These are phyloP conservation scores for Pogonognathellus flavescens DNA, from an alignment of 1,140 invertebrate genomes.

Conservation along the genomic window DNA sequence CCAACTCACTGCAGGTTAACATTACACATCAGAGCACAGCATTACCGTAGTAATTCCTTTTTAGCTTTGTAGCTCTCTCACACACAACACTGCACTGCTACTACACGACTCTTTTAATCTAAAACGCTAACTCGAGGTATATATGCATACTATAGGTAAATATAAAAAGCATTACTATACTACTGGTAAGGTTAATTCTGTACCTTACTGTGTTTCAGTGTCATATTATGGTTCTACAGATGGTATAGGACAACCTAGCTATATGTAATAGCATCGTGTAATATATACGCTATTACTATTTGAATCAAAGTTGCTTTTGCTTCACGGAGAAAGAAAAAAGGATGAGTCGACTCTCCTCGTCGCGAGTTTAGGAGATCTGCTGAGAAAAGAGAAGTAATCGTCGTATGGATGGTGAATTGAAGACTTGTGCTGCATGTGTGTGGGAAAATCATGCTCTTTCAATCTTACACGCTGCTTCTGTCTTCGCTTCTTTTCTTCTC, in stretches of 20 bases:
- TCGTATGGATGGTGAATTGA: not conserved
- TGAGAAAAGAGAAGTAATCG: conserved; percentile 6
- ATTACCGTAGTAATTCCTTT: too few species aligned
- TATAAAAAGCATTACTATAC: too few species aligned
- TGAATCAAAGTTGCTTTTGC: not conserved
- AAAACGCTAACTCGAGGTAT: too few species aligned
- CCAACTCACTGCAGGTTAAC: not conserved
- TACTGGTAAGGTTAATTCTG: not conserved
- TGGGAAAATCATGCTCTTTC: conserved; percentile 64
- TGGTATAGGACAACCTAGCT: too few species aligned
- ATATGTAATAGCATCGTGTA: not conserved
- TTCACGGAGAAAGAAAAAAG: conserved; percentile 27
- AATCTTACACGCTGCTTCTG: conserved; percentile 60
- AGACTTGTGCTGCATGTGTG: conserved; percentile 56
- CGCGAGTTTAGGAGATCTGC: not conserved
- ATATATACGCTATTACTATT: not conserved
- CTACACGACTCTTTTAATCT: too few species aligned
- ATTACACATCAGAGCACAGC: too few species aligned
- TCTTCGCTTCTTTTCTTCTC: not conserved
- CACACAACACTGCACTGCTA: too few species aligned
- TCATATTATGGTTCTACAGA: too few species aligned
- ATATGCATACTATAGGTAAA: too few species aligned
- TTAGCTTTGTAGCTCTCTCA: too few species aligned
- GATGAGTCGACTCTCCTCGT: not conserved
- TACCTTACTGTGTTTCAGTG: too few species aligned